A percentile compares a stretch with the other conserved stretches of the same genome.
Conservation (phyloP, 2,113 vertebrate species). For the Grammomys dolichurus region DNA sequence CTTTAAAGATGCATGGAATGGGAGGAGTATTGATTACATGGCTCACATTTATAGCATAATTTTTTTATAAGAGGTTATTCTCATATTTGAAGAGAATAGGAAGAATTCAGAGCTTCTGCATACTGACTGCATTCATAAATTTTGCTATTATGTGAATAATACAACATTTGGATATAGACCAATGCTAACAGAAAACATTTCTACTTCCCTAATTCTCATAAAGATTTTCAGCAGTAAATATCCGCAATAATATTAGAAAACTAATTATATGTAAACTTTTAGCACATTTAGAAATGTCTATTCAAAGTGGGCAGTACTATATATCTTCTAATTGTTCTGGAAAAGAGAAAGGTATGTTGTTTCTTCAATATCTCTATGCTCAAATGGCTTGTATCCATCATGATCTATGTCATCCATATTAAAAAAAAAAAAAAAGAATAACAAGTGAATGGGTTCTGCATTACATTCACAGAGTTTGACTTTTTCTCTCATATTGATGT, state of each 20-base stretch:
- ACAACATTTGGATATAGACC: not conserved
- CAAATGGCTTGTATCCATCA: not conserved
- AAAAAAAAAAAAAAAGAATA: not conserved
- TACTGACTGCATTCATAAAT: not conserved
- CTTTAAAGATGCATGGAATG: not conserved
- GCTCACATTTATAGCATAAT: not conserved
- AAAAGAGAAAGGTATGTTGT: not conserved
- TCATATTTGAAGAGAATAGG: too few species aligned
- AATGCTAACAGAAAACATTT: not conserved
- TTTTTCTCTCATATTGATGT: not conserved
- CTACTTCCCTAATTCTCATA: not conserved
- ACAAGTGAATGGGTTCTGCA: not conserved
- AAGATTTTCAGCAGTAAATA: not conserved
- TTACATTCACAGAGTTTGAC: not conserved
- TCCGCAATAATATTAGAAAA: not conserved
- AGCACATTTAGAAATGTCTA: not conserved
- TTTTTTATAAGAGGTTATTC: too few species aligned
- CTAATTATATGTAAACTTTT: not conserved
- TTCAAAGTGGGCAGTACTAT: not conserved
- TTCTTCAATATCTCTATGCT: not conserved
- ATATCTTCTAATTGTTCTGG: not conserved
- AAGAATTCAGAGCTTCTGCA: too few species aligned
- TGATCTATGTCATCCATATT: not conserved
- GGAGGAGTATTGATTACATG: not conserved
- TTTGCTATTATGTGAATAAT: not conserved